These are phyloP conservation scores for Entomobrya proxima DNA, from an alignment of 2,888 invertebrate genomes.

Conservation along the genomic window DNA sequence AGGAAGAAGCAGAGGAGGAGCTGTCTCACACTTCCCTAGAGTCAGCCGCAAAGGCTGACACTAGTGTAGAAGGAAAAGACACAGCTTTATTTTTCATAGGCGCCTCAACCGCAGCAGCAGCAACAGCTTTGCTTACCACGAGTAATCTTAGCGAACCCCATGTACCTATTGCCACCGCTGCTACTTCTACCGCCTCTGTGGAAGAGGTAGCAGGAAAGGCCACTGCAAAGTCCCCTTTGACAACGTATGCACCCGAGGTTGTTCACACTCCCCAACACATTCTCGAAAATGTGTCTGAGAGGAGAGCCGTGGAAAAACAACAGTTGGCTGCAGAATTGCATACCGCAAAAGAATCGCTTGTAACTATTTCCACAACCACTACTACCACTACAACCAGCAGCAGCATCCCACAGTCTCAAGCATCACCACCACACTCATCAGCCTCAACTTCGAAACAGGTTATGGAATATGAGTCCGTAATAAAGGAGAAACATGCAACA, in stretches of 20 bases:
- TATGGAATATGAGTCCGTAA: slow-evolving; percentile 10
- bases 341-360: slow-evolving; percentile 60
- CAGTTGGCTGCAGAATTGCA: slow-evolving; percentile 54
- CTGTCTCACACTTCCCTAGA: slow-evolving; percentile 61
- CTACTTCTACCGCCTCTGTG: slow-evolving; percentile 27
- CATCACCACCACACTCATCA: not conserved
- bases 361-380: slow-evolving; percentile 39
- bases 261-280: slow-evolving; percentile 74
- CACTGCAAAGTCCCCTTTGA: slow-evolving; percentile 59
- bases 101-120: slow-evolving; percentile 51
- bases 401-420: not conserved
- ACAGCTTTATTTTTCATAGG: slow-evolving; percentile 64
- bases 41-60: slow-evolving; percentile 68
- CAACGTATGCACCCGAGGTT: slow-evolving; percentile 72
- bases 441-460: slow-evolving; percentile 36
- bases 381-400: slow-evolving; percentile 15
- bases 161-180: slow-evolving; percentile 51
- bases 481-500: not conserved
- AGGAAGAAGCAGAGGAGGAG: slow-evolving; percentile 52
- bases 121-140: slow-evolving; percentile 59
- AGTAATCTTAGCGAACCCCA: slow-evolving; percentile 8
- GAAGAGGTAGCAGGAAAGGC: slow-evolving; percentile 50
- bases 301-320: slow-evolving; percentile 61
- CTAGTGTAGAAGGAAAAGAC: slow-evolving; percentile 66
- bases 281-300: slow-evolving; percentile 73